These are phyloP conservation scores for Periparus ater DNA, from an alignment of 2,797 vertebrate genomes.

Conservation along the genomic window DNA sequence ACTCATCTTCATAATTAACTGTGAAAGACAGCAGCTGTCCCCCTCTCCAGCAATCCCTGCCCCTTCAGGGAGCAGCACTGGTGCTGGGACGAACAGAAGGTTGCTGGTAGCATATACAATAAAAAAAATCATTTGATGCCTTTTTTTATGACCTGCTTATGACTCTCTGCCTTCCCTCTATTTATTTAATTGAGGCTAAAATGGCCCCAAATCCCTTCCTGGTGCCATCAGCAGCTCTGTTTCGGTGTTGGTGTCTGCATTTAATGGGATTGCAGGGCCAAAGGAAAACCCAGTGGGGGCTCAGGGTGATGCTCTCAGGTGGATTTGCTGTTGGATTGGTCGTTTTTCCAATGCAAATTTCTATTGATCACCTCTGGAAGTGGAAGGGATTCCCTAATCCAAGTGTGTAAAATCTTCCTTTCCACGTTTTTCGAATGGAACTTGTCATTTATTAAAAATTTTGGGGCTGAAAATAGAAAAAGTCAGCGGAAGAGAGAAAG, in stretches of 20 bases:
- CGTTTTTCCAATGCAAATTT: background rate
- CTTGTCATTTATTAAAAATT: background rate
- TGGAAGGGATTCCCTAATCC: background rate
- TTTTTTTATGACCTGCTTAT: constrained; percentile 22
- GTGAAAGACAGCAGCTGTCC: background rate
- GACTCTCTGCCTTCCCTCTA: background rate
- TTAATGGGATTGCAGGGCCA: background rate
- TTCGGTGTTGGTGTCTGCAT: background rate
- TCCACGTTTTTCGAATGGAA: background rate
- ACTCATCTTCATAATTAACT: background rate
- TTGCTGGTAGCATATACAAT: background rate
- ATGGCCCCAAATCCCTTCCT: background rate
- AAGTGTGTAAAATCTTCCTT: background rate
- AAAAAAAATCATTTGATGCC: constrained; percentile 11
- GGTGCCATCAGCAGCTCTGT: background rate
- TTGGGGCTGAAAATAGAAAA: background rate
- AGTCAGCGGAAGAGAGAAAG: background rate
- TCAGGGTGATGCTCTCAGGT: background rate
- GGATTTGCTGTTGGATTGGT: background rate
- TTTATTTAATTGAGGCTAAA: background rate
- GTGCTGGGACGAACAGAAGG: background rate
- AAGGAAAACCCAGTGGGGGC: background rate
- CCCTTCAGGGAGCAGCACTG: background rate
- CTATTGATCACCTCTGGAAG: background rate
- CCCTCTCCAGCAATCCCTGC: background rate